Evolutionary conservation across 2,113 vertebrate species (phyloP).

Genomic region (Panthera uncia): DNA sequence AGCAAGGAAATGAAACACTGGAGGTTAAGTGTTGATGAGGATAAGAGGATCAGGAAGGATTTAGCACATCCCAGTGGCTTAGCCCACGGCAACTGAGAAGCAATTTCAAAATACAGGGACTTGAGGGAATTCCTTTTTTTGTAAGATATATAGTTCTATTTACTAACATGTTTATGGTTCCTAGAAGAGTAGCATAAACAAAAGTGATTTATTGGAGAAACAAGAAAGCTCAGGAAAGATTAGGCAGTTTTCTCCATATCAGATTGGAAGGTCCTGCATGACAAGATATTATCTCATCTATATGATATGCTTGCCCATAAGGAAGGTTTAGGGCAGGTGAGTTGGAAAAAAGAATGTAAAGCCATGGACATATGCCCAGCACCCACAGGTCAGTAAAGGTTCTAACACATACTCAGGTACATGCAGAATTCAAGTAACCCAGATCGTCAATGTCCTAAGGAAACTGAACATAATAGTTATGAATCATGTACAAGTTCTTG

Average conservation of each 20-base stretch:
- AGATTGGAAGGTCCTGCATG: neutral
- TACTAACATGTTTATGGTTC: neutral
- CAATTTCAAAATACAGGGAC: neutral
- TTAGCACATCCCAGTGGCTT: neutral
- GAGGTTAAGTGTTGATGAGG: neutral
- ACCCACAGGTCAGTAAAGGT: neutral
- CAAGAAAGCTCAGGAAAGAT: neutral
- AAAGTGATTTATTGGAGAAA: slow-evolving; percentile 19
- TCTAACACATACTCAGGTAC: neutral
- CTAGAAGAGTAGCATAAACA: neutral
- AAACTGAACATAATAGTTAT: neutral
- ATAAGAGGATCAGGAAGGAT: neutral
- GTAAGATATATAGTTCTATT: neutral
- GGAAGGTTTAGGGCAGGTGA: neutral
- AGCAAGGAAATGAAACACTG: neutral
- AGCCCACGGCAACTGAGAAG: neutral
- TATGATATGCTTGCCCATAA: neutral
- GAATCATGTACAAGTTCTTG: neutral
- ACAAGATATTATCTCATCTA: neutral
- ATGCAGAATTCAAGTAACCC: neutral
- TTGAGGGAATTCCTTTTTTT: neutral
- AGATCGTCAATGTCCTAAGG: neutral
- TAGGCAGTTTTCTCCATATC: neutral
- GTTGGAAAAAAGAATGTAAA: neutral
- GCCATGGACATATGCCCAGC: neutral